Evolutionary conservation across 2,888 invertebrate species (phyloP).

Genomic region (Lagria hirta): DNA sequence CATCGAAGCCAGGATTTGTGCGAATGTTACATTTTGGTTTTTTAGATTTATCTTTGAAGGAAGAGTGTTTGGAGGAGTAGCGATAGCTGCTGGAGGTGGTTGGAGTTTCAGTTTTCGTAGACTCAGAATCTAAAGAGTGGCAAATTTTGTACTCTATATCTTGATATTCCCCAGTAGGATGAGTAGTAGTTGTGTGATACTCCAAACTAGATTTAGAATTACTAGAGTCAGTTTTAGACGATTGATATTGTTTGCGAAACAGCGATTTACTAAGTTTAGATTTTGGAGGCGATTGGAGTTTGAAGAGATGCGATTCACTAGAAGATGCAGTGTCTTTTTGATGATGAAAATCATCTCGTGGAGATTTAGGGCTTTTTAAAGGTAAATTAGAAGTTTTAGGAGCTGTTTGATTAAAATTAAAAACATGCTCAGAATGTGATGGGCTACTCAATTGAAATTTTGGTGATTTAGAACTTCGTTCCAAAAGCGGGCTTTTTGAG

Average conservation of each 20-base stretch:
- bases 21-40: conserved; percentile 56
- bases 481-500: conserved; percentile 33
- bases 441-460: conserved; percentile 46
- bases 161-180: conserved; percentile 49
- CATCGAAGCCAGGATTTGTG: conserved; percentile 65
- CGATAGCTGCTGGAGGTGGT: conserved; percentile 40
- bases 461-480: conserved; percentile 37
- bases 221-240: conserved; percentile 48
- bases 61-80: conserved; percentile 46
- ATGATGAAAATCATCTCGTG: conserved; percentile 39
- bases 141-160: conserved; percentile 52
- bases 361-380: conserved; percentile 45
- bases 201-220: conserved; percentile 49
- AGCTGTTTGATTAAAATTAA: conserved; percentile 20
- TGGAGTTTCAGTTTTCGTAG: conserved; percentile 36
- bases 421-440: conserved; percentile 34
- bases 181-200: conserved; percentile 49
- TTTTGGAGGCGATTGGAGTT: conserved; percentile 47
- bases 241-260: conserved; percentile 44
- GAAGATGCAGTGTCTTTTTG: conserved; percentile 31
- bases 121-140: conserved; percentile 49
- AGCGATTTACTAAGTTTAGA: conserved; percentile 36
- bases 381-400: conserved; percentile 35
- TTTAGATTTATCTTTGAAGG: conserved; percentile 45
- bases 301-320: conserved; percentile 46